A percentile compares a stretch with the other conserved stretches of the same genome.
Evolutionary conservation across 2,888 invertebrate genomes (phyloP).

Genomic region (Macaria notata): DNA sequence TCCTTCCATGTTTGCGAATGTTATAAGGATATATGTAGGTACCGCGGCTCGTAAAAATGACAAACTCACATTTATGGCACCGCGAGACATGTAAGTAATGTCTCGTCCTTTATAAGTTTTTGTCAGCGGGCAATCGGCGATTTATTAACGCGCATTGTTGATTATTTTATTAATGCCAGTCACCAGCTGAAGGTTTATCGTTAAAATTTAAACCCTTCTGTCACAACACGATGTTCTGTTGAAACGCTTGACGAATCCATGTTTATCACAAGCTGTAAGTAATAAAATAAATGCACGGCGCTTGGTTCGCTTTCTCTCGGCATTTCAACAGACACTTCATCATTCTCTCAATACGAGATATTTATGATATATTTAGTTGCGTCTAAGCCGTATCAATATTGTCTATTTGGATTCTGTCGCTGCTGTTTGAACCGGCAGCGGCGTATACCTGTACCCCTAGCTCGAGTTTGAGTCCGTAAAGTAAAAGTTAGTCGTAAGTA

Average conservation of each 20-base stretch:
- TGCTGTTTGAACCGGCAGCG: conserved; percentile 17
- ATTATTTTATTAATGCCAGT: conserved; percentile 70
- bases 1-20: conserved; percentile 58
- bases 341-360: conserved; percentile 21
- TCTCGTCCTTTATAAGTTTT: conserved; percentile 64
- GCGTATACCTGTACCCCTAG: too few species aligned
- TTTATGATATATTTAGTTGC: conserved; percentile 24
- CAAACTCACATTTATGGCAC: conserved; percentile 69
- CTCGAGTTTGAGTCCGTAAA: too few species aligned
- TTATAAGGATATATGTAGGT: conserved; percentile 44
- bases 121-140: conserved; percentile 75
- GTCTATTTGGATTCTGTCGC: conserved; percentile 32
- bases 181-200: conserved; percentile 52
- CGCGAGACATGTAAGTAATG: conserved; percentile 69
- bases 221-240: conserved; percentile 44
- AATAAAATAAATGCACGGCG: conserved; percentile 29
- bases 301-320: conserved; percentile 28
- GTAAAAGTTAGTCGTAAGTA: too few species aligned
- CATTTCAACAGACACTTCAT: conserved; percentile 28
- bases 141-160: conserved; percentile 70
- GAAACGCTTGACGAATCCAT: conserved; percentile 50
- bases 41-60: conserved; percentile 69
- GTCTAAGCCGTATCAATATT: conserved; percentile 18
- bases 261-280: conserved; percentile 39
- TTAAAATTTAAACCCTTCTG: conserved; percentile 41